phyloP scores from a whole-genome alignment of 2,888 invertebrate genomes.

The Ichneumon xanthorius region DNA sequence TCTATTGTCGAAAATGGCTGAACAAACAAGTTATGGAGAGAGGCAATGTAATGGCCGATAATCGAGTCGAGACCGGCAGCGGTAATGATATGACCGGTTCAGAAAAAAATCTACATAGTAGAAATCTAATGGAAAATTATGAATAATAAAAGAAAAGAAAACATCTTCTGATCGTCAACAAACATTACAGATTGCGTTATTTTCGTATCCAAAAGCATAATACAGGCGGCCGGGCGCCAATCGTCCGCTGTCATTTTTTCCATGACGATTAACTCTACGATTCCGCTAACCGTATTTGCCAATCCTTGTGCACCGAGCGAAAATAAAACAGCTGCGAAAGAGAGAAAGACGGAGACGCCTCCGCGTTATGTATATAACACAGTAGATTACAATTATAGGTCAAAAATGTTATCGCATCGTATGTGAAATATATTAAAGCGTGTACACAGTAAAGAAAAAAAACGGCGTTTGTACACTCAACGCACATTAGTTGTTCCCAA shows the following conservation, averaged over 20 bases:
- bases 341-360: slow-evolving; percentile 9
- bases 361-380: slow-evolving; percentile 39
- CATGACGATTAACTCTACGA: slow-evolving; percentile 31
- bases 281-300: slow-evolving; percentile 34
- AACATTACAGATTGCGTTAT: slow-evolving; percentile 51
- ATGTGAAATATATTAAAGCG: slow-evolving; percentile 48
- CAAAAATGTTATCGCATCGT: slow-evolving; percentile 65
- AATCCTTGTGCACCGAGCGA: slow-evolving; percentile 4
- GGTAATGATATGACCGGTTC: neutral
- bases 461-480: neutral
- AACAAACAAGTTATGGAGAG: slow-evolving; percentile 35
- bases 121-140: neutral
- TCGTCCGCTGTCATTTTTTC: slow-evolving; percentile 35
- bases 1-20: slow-evolving; percentile 32
- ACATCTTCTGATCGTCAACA: neutral
- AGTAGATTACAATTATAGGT: slow-evolving; percentile 63
- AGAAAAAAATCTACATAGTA: neutral
- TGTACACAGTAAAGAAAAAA: neutral
- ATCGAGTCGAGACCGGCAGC: neutral
- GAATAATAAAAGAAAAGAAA: neutral
- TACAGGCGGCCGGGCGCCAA: neutral
- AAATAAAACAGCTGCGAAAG: neutral
- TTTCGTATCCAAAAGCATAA: slow-evolving; percentile 39
- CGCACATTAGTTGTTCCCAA: neutral
- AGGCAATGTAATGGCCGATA: neutral